Percentiles rank a stretch among this genome's conserved stretches.
These are phyloP conservation scores for Atta colombica DNA, from an alignment of 1,140 invertebrate species.

Conservation along the genomic window DNA sequence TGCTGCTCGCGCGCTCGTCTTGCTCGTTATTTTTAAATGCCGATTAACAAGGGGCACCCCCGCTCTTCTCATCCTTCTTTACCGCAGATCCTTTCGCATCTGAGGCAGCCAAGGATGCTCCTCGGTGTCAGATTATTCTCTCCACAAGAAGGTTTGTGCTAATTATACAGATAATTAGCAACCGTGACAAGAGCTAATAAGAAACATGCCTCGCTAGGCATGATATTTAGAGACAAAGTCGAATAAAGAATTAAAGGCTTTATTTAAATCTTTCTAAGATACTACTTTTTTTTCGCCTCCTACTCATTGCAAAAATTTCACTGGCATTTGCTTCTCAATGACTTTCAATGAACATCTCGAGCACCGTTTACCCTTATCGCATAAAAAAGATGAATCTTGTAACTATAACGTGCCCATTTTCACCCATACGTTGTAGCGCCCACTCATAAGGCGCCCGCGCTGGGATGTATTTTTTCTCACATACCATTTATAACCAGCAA, in stretches of 20 bases:
- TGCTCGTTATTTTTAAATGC: conserved; percentile 73
- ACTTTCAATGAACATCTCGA: conserved; percentile 5
- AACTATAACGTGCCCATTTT: conserved; percentile 7
- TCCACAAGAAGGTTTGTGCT: conserved; percentile 32
- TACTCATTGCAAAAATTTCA: conserved; percentile 24
- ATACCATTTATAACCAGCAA: conserved; percentile 33
- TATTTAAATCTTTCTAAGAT: background rate
- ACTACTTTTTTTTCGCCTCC: conserved; percentile 4
- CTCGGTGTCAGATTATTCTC: conserved; percentile 62
- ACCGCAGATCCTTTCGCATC: conserved; percentile 8
- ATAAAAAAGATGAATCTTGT: conserved; percentile 20
- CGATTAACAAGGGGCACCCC: conserved; percentile 65
- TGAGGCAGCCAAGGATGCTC: background rate
- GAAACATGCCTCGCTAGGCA: background rate
- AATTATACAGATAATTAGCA: conserved; percentile 67
- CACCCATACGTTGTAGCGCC: background rate
- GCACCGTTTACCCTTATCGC: conserved; percentile 53
- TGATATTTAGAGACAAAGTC: conserved; percentile 18
- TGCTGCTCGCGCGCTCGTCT: conserved; percentile 15
- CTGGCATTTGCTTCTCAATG: conserved; percentile 37
- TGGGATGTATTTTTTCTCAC: conserved; percentile 39
- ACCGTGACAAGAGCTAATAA: background rate
- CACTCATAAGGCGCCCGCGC: conserved; percentile 1
- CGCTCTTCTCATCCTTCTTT: conserved; percentile 22
- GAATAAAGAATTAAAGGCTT: conserved; percentile 21